Evolutionary conservation across 1,140 invertebrate species (phyloP).

Genomic region (Venturia canescens): DNA sequence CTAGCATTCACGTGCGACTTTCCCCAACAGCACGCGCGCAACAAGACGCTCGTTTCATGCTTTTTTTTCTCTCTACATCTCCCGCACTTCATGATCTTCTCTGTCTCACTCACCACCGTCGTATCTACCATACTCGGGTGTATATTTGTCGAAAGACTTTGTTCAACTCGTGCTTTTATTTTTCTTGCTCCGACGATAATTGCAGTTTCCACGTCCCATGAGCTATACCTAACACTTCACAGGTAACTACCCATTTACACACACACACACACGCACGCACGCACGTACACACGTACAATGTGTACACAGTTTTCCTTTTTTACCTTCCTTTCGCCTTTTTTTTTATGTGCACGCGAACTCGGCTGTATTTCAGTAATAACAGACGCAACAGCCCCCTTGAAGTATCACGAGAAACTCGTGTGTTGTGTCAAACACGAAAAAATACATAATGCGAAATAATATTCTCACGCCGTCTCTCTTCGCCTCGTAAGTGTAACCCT

Average conservation of each 20-base stretch:
- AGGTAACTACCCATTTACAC: neutral
- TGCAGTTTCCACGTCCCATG: conserved; percentile 37
- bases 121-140: neutral
- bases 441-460: too few species aligned
- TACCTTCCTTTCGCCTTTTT: too few species aligned
- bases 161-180: conserved; percentile 48
- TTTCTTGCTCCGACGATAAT: conserved; percentile 61
- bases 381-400: too few species aligned
- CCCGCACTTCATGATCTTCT: conserved; percentile 55
- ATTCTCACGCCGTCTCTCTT: too few species aligned
- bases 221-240: neutral
- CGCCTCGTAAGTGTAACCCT: too few species aligned
- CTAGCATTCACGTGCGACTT: conserved; percentile 35
- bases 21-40: neutral
- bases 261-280: neutral
- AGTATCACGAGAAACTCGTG: too few species aligned
- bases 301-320: neutral
- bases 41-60: neutral
- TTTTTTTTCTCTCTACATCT: neutral
- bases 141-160: conserved; percentile 59
- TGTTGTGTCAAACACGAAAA: too few species aligned
- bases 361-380: too few species aligned
- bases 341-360: too few species aligned
- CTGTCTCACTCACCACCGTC: conserved; percentile 24
- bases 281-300: neutral